Evolutionary conservation across 2,797 vertebrate species (phyloP).

Genomic region (Florisuga fusca): DNA sequence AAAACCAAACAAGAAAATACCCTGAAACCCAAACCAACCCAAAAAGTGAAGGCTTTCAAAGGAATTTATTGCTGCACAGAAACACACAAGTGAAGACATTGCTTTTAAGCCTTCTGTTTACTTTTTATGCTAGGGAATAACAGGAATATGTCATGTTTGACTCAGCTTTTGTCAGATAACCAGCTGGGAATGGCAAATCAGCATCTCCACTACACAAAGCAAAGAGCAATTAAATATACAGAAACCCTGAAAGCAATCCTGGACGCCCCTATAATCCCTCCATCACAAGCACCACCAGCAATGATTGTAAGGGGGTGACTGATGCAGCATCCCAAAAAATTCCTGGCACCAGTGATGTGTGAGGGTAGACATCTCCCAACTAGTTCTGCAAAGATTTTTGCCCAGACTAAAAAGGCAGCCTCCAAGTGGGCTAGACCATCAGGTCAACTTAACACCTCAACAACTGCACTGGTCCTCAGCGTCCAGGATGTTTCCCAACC

Average conservation of each 20-base stretch:
- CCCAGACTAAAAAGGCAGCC: background rate
- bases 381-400: background rate
- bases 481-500: fast-evolving
- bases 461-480: fast-evolving
- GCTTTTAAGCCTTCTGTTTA: background rate
- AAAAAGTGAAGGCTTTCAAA: background rate
- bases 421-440: no score
- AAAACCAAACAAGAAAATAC: no score
- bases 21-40: background rate
- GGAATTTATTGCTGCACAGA: background rate
- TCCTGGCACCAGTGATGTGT: background rate
- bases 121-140: background rate
- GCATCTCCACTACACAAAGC: background rate
- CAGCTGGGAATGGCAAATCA: background rate
- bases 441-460: fast-evolving
- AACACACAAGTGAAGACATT: background rate
- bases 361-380: background rate
- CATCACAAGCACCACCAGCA: background rate
- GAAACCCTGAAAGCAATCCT: background rate
- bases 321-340: background rate
- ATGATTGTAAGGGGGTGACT: fast-evolving
- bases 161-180: background rate
- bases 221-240: background rate
- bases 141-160: background rate
- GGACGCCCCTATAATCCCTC: background rate